Evolutionary conservation across 2,888 invertebrate genomes (phyloP), one percentile per base, ranked within the genome.

Genomic region (Lydus trimaculatus): DNA sequence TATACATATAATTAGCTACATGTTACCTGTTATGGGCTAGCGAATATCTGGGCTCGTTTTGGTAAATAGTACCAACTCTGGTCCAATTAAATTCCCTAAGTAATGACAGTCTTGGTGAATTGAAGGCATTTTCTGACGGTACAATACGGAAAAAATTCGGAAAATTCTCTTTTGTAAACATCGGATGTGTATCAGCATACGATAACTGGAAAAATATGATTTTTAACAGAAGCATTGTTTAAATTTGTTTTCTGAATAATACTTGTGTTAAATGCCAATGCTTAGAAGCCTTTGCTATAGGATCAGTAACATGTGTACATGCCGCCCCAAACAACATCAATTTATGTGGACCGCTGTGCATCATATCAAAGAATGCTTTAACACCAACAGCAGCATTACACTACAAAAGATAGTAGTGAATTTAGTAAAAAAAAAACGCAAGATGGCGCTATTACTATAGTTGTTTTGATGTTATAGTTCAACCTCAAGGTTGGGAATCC

Each of bases 241-340:
- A n/a, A 13, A 3, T 33, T 31, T 60, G 31, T 25, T 25, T 23
- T n/a, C n/a, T n/a, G n/a, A 43, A 4, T 4, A 28, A 28, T 86
- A 94, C 95, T 91, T 97, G 98, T 0, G 96, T 95, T 65, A 99
- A 90, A 82, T 97, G 95, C 97, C 98, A 99, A 84, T 97, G 97
- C 80, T 96, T 96, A 65, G 97, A 95, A 6, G 97, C 97, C 86
- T 98, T 97, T 9, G 98, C 98, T 74, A 98, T 96, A 56, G 98
- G 97, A 84, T 98, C 97, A 0, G 98, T 98, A 76, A 98, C 98
- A 82, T 95, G 94, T 0, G 97, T 97, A 85, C 98, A 98, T 5
- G 97, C 97, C 5, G 96, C 98, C 0, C 98, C 98, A 81, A 98
- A 98, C 76, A 98, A 88, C 94, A 98, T 96, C 78, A 98, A 88